Evolutionary conservation across 2,888 invertebrate genomes (phyloP).

Genomic region (Synanthedon tipuliformis): DNA sequence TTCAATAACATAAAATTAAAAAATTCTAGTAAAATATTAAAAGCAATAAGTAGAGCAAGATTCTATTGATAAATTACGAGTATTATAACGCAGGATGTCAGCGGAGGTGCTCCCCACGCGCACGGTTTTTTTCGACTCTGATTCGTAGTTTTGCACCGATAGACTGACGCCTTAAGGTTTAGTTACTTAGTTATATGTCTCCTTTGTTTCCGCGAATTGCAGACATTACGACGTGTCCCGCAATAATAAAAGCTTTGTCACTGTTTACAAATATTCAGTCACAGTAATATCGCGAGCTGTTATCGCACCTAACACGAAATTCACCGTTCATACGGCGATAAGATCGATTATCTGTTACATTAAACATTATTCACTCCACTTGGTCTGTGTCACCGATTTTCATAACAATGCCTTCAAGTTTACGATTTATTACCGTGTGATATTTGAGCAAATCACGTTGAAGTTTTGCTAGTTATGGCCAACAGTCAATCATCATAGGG

Average conservation of each 20-base stretch:
- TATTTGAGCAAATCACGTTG: background rate
- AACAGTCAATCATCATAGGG: background rate
- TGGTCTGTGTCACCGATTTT: conserved; percentile 7
- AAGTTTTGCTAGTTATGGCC: conserved; percentile 5
- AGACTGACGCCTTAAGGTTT: too few species aligned
- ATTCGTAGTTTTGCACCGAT: too few species aligned
- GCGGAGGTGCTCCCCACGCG: too few species aligned
- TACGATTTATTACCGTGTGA: background rate
- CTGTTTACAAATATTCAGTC: conserved; percentile 3
- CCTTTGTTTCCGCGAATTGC: background rate
- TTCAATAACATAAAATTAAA: too few species aligned
- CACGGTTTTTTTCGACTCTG: too few species aligned
- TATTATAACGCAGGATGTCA: too few species aligned
- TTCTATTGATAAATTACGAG: too few species aligned
- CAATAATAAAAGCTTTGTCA: conserved; percentile 8
- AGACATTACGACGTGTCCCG: conserved; percentile 4
- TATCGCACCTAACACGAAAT: conserved; percentile 3
- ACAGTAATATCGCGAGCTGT: conserved; percentile 1
- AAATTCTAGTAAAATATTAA: too few species aligned
- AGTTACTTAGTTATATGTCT: background rate
- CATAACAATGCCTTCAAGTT: conserved; percentile 4
- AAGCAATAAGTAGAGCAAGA: too few species aligned
- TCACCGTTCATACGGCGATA: conserved; percentile 3
- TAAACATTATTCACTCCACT: background rate
- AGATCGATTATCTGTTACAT: conserved; percentile 5